Base-by-base conservation (phyloP, 2,888 invertebrate genomes). In the Brachynemurus nebulosus region DNA sequence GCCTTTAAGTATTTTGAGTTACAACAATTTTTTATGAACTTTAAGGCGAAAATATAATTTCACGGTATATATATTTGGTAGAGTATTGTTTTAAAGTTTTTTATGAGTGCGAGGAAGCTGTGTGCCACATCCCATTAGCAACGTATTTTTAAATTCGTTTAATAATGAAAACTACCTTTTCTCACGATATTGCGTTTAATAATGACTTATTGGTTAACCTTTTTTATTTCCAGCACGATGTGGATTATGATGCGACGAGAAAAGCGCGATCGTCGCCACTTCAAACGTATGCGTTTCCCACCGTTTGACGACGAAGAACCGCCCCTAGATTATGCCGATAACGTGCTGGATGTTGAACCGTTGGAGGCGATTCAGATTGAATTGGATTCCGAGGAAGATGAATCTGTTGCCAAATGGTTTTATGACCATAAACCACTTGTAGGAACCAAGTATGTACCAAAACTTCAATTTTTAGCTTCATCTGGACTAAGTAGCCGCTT, bases 231-330 rank as follows among this genome's bases (percentile, higher is more conserved):
- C 84, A n/a, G n/a, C 35, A 93, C 97, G 1, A 98, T 99, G 97
- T 99, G 98, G 98, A 97, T 99, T 54, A 98, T 98, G 96, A 97
- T 99, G 97, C 74, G 98, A 53, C 76, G 98, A 54, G 97, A 99
- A 61, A 98, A 99, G 65, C 74, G 98, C 50, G 98, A 98, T 70
- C 84, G 98, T 61, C 78, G 97, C 21, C 98, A 98, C 64, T 98
- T 98, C 63, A 98, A 98, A 65, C 73, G 98, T 54, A 99, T 99
- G 98, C 74, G 98, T 53, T 99, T 99, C 63, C 98, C 98, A 11
- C 98, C 98, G 0, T 99, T 99, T 63, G 98, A 99, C 63, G 98
- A 99, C 65, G 98, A 99, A 66, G 98, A 99, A 69, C 98, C 98
- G 38, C 98, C 98, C 0, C 68, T 99, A 33, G 98, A 99, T 66